Base-by-base conservation (phyloP, 2,797 vertebrate species). In the Tachyglossus aculeatus region DNA sequence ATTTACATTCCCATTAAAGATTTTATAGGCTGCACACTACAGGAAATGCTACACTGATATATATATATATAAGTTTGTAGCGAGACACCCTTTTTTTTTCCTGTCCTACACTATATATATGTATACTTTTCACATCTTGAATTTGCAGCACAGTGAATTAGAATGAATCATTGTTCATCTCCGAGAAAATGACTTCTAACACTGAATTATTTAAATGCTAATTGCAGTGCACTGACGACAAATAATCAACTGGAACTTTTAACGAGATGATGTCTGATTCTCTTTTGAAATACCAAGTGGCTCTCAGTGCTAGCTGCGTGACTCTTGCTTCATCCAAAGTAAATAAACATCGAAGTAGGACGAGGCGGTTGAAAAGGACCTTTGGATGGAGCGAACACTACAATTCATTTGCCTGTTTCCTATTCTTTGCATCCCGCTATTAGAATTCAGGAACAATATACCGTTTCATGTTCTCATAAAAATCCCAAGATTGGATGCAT, bases 231-330 rank as follows among this genome's bases (percentile, higher is more conserved):
- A 54, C 69, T 85, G 36, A 66, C 18, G 56, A 57, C n/a, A 64
- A 61, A 80, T 80, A 78, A 88, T 78, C 75, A 79, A 58, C 32
- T 29, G 5, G 51, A 79, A 74, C 58, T 77, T 78, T 84, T 58
- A 60, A 71, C 47, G 80, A 78, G 67, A 80, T 75, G 41, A 41
- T 66, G 29, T 52, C 55, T 67, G 59, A 32, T 19, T 39, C 56
- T 80, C 44, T 84, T 86, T n/a, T 41, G 24, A 56, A 85, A 84
- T 72, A 44, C 11, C 41, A 82, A 67, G 51, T 76, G 39, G 25
- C 13, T 85, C 55, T 70, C 56, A n/a, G 6, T 56, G 24, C 27
- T 51, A n/a, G n/a, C 65, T 52, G 31, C 51, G 22, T 43, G 61
- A 15, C 70, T 47, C 11, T 62, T 84, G 74, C 71, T 81, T 19